phyloP scores from a whole-genome alignment of 2,113 vertebrate species.

The Lophotis ruficrista region DNA sequence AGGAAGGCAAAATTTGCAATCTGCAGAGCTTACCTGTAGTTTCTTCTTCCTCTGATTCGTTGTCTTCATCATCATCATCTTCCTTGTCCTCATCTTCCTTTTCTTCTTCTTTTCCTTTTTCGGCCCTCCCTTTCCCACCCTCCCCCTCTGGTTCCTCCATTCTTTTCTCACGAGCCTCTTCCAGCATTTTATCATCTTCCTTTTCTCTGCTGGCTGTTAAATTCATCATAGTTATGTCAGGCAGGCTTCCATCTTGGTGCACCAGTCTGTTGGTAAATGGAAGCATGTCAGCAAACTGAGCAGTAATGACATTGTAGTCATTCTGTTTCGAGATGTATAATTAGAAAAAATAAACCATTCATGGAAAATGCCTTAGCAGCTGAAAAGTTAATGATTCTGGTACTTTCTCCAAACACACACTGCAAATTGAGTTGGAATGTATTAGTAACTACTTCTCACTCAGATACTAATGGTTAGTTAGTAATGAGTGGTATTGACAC shows the following conservation, averaged over 20 bases:
- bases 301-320: neutral
- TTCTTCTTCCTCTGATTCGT: conserved; percentile 83
- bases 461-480: conserved; percentile 68
- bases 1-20: neutral
- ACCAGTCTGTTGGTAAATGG: conserved; percentile 84
- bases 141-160: conserved; percentile 72
- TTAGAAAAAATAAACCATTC: conserved; percentile 20
- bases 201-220: conserved; percentile 77
- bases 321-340: conserved; percentile 36
- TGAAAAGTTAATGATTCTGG: conserved; percentile 55
- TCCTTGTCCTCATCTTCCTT: conserved; percentile 67
- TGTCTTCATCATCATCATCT: conserved; percentile 75
- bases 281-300: conserved; percentile 28
- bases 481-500: conserved; percentile 74
- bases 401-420: conserved; percentile 66
- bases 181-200: conserved; percentile 68
- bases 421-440: conserved; percentile 52
- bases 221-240: conserved; percentile 92
- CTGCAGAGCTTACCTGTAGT: conserved; percentile 81
- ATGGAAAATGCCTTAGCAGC: conserved; percentile 54
- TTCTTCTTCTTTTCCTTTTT: conserved; percentile 67
- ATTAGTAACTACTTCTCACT: conserved; percentile 69
- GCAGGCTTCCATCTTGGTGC: conserved; percentile 92
- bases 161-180: conserved; percentile 63
- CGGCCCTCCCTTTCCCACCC: conserved; percentile 40